These are phyloP conservation scores for Teleogryllus oceanicus DNA, from an alignment of 2,888 invertebrate species.

Conservation along the genomic window DNA sequence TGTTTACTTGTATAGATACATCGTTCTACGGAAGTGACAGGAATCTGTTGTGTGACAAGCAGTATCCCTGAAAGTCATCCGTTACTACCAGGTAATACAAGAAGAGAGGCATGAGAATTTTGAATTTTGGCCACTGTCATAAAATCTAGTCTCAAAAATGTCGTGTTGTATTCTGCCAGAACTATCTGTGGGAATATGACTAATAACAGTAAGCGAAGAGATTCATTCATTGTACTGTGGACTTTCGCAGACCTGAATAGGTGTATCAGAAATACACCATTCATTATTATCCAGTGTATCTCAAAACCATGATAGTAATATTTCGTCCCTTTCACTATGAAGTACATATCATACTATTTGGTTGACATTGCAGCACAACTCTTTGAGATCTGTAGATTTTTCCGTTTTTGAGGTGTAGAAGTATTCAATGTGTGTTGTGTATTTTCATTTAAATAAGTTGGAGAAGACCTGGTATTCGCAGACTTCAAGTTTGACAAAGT, in stretches of 20 bases:
- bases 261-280: background rate
- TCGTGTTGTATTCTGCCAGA: background rate
- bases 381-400: too few species aligned
- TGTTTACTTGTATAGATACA: background rate
- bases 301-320: background rate
- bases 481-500: too few species aligned
- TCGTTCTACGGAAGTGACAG: conserved; percentile 3
- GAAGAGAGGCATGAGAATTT: background rate
- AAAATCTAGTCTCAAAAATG: conserved; percentile 11
- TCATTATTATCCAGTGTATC: background rate
- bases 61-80: background rate
- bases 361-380: background rate
- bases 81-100: background rate
- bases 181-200: conserved; percentile 11
- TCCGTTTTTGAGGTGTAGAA: too few species aligned
- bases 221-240: background rate
- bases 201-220: background rate
- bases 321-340: background rate
- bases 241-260: background rate
- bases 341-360: conserved; percentile 4
- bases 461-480: too few species aligned
- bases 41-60: conserved; percentile 18
- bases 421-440: too few species aligned
- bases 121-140: conserved; percentile 5
- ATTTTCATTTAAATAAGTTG: too few species aligned